A percentile compares a stretch with the other conserved stretches of the same genome.
phyloP scores from a whole-genome alignment of 2,797 vertebrate species.

The Neopelma chrysocephalum region DNA sequence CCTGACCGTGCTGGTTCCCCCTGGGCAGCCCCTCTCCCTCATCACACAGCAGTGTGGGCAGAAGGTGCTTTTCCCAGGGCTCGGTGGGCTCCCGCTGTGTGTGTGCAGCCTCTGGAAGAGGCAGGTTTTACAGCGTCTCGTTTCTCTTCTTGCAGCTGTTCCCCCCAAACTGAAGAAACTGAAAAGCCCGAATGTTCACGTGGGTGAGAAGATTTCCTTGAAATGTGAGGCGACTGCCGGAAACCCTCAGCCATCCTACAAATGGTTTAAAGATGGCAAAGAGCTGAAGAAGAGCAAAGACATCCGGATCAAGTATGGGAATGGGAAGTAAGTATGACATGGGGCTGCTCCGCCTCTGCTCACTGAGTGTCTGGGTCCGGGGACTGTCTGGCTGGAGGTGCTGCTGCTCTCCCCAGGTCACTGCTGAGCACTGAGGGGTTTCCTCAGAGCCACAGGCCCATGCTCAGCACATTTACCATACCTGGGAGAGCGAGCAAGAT shows the following conservation, averaged over 20 bases:
- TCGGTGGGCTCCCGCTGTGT: rapidly evolving
- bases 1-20: neutral
- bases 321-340: slow-evolving; percentile 82
- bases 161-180: slow-evolving; percentile 92
- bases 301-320: slow-evolving; percentile 86
- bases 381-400: neutral
- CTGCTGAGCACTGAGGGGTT: neutral
- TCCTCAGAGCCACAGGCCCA: neutral
- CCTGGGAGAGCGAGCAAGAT: rapidly evolving
- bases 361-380: neutral
- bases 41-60: rapidly evolving
- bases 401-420: neutral
- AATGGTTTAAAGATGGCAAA: slow-evolving; percentile 95
- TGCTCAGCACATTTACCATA: neutral
- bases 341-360: neutral
- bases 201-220: slow-evolving; percentile 87
- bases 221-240: slow-evolving; percentile 91
- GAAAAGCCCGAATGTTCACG: slow-evolving; percentile 85
- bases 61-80: neutral
- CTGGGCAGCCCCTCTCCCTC: neutral
- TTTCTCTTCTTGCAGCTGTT: slow-evolving; percentile 74
- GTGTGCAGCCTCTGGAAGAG: neutral
- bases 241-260: slow-evolving; percentile 87
- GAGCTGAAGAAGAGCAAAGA: slow-evolving; percentile 91
- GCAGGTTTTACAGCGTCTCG: neutral